A percentile compares a stretch with the other conserved stretches of the same genome.
Evolutionary conservation across 2,113 vertebrate genomes (phyloP).

Genomic region (Xyliphius kryptos): DNA sequence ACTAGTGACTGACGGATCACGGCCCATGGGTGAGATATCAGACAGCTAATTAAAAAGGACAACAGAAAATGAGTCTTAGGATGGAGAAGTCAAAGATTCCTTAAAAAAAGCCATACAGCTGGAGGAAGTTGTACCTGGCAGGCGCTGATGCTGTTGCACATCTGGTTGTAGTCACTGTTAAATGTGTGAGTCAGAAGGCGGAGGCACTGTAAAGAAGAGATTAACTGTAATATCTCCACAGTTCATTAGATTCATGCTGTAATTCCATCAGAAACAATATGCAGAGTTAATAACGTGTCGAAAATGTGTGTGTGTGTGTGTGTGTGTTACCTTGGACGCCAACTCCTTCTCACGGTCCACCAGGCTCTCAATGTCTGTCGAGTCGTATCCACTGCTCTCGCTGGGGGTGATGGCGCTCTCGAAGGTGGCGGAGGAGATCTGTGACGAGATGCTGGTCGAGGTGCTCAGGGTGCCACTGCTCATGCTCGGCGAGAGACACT

Average conservation of each 20-base stretch:
- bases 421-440: slow-evolving; percentile 90
- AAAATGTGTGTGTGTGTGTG: no score
- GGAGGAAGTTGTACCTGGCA: slow-evolving; percentile 88
- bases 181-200: slow-evolving; percentile 93
- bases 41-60: slow-evolving; percentile 69
- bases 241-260: no score
- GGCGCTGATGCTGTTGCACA: slow-evolving; percentile 91
- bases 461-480: slow-evolving; percentile 90
- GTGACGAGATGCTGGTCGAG: slow-evolving; percentile 96
- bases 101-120: background rate
- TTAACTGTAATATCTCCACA: no score
- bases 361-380: slow-evolving; percentile 88
- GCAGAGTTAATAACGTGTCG: no score
- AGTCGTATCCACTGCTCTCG: slow-evolving; percentile 97
- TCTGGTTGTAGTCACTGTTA: slow-evolving; percentile 88
- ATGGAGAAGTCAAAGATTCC: no score
- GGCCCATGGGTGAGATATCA: slow-evolving; percentile 85
- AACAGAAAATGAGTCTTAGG: background rate
- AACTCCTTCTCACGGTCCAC: slow-evolving; percentile 95
- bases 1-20: slow-evolving; percentile 87
- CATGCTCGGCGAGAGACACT: slow-evolving; percentile 82
- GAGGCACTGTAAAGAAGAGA: slow-evolving; percentile 75
- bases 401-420: slow-evolving; percentile 95
- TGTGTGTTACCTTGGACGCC: slow-evolving; percentile 80
- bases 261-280: background rate